Evolutionary conservation across 2,797 vertebrate genomes (phyloP).

Genomic region (Tragopan temminckii): DNA sequence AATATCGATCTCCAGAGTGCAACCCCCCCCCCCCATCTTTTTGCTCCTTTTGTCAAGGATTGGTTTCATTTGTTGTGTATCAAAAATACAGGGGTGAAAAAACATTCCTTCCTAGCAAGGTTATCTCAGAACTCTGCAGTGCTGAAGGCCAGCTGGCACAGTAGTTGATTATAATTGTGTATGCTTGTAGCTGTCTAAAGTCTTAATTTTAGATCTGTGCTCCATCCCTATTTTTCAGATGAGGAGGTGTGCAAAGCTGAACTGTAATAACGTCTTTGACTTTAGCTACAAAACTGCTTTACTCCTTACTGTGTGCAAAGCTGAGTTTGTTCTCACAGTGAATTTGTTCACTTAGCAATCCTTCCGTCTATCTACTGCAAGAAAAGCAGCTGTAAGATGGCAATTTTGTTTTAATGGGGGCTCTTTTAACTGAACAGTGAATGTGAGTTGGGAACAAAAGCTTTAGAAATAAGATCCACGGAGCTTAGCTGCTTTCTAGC

Average conservation of each 20-base stretch:
- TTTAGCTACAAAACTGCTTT: background rate
- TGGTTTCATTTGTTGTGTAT: background rate
- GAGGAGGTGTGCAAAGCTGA: background rate
- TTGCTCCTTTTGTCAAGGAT: background rate
- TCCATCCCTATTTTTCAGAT: background rate
- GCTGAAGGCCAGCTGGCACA: background rate
- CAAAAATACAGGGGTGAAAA: background rate
- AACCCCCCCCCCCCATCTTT: background rate
- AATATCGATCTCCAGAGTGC: background rate
- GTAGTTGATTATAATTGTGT: background rate
- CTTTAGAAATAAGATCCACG: background rate
- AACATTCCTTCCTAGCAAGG: background rate
- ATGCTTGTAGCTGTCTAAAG: background rate
- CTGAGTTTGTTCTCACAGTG: background rate
- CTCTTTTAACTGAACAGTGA: background rate
- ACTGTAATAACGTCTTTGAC: constrained; percentile 2
- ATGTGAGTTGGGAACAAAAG: background rate
- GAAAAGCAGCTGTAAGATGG: background rate
- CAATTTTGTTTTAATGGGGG: background rate
- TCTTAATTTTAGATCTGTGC: background rate
- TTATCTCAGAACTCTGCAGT: background rate
- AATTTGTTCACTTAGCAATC: background rate
- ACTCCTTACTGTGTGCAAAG: background rate
- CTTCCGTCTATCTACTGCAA: background rate
- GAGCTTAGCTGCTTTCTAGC: background rate